These are phyloP conservation scores for Desoria tigrina DNA, from an alignment of 2,888 invertebrate species.

Conservation along the genomic window DNA sequence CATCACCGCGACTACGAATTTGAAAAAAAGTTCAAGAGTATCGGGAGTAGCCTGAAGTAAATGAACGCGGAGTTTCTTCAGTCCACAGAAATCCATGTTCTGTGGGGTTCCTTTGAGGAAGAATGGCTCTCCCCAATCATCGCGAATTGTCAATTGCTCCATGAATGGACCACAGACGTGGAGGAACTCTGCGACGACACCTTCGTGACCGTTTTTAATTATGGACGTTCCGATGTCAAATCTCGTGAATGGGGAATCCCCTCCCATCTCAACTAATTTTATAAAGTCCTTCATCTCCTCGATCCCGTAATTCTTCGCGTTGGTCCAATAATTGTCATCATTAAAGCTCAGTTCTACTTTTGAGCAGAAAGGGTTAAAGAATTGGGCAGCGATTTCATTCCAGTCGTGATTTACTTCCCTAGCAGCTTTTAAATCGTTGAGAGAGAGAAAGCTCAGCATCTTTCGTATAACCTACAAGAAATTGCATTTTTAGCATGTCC, in stretches of 20 bases:
- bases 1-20: constrained; percentile 31
- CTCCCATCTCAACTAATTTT: constrained; percentile 25
- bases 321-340: constrained; percentile 47
- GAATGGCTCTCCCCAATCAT: constrained; percentile 40
- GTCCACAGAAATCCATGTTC: constrained; percentile 20
- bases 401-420: constrained; percentile 36
- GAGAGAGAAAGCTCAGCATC: constrained; percentile 27
- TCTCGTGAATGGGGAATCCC: constrained; percentile 37
- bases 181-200: constrained; percentile 28
- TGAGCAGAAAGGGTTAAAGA: constrained; percentile 22
- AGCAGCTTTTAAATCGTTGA: constrained; percentile 32
- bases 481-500: no score
- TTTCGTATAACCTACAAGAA: constrained; percentile 36
- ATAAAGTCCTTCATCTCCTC: constrained; percentile 39
- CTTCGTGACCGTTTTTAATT: constrained; percentile 26
- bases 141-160: constrained; percentile 31
- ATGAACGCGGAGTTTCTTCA: constrained; percentile 30
- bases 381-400: constrained; percentile 33
- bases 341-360: constrained; percentile 37
- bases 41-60: constrained; percentile 33
- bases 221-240: constrained; percentile 42
- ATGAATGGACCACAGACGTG: constrained; percentile 23
- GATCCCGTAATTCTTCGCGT: constrained; percentile 40
- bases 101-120: constrained; percentile 23
- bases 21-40: constrained; percentile 26